Evolutionary conservation across 2,888 invertebrate species (phyloP), one percentile per base, ranked within the genome.

Genomic region (Diplazon laetatorius): DNA sequence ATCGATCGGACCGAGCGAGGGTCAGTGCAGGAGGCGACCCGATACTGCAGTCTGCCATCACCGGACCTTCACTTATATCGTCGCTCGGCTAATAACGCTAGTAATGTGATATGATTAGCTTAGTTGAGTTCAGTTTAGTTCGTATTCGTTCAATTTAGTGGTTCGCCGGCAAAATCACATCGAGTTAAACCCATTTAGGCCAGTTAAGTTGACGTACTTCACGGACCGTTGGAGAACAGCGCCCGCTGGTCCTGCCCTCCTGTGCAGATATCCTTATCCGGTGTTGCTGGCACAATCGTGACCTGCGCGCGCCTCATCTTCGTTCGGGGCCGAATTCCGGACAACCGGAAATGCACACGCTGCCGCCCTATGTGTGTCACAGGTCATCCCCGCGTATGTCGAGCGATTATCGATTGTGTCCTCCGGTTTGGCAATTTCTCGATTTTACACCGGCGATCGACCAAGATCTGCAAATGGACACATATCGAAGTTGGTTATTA

Each of bases 21-120:
- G 89, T 89, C 88, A 87, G 88, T 88, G 87, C 89, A 89, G 88
- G 88, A 89, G 88, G 85, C 89, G 87, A 89, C 87, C 88, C 89
- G 89, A 86, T 89, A 90, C 90, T 90, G 90, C 90, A 90, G 90
- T 85, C 81, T 83, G 82, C 82, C 88, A 89, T 88, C 89, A 87
- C 85, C 88, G 89, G 87, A 85, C 89, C 90, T 90, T 90, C 88
- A 87, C 90, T 90, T 90, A 90, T 90, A 90, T 90, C 89, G 88
- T 90, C 88, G 87, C 88, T 87, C 88, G 88, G 87, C 89, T 90
- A 90, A 90, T 90, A 90, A 90, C 89, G 88, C 88, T 88, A 89
- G 90, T 90, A 90, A 90, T 90, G 89, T 90, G 90, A 90, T 90
- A 90, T 89, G 90, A 90, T 90, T 90, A 90, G 90, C 88, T 90